Percentiles rank a stretch among this genome's conserved stretches.
Evolutionary conservation across 2,113 vertebrate species (phyloP).

Genomic region (Dicentrarchus labrax): DNA sequence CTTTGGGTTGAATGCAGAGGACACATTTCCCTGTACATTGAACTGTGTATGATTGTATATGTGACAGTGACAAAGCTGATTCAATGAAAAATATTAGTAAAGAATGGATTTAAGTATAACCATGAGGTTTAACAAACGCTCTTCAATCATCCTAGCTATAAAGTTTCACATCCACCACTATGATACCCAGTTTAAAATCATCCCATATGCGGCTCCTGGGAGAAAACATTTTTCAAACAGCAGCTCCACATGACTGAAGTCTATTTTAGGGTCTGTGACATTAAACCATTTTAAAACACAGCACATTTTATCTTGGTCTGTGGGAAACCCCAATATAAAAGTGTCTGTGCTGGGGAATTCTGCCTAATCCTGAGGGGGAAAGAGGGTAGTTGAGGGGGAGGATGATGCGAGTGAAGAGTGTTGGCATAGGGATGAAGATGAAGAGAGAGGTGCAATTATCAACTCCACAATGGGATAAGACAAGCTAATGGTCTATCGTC

Average conservation of each 20-base stretch:
- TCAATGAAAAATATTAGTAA: not conserved
- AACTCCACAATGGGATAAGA: not conserved
- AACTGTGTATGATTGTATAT: no score
- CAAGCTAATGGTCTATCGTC: conserved; percentile 13
- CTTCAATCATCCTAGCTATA: not conserved
- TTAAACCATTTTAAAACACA: conserved; percentile 29
- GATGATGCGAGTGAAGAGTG: conserved; percentile 8
- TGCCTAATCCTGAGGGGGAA: not conserved
- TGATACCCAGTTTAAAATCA: not conserved
- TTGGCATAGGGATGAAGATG: not conserved
- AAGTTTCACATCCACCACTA: not conserved
- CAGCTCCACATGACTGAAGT: conserved; percentile 2
- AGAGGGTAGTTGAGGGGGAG: not conserved
- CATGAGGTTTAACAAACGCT: not conserved
- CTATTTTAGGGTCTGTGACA: conserved; percentile 47
- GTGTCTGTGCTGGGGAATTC: conserved; percentile 22
- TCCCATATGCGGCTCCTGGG: not conserved
- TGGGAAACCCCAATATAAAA: conserved; percentile 52
- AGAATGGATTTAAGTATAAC: not conserved
- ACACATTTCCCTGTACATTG: no score
- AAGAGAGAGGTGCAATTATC: conserved; percentile 1
- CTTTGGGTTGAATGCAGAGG: no score
- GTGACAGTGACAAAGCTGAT: no score
- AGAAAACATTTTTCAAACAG: not conserved
- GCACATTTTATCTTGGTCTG: conserved; percentile 32